Base-by-base conservation (phyloP, 2,113 vertebrate species). In the Talpa occidentalis region DNA sequence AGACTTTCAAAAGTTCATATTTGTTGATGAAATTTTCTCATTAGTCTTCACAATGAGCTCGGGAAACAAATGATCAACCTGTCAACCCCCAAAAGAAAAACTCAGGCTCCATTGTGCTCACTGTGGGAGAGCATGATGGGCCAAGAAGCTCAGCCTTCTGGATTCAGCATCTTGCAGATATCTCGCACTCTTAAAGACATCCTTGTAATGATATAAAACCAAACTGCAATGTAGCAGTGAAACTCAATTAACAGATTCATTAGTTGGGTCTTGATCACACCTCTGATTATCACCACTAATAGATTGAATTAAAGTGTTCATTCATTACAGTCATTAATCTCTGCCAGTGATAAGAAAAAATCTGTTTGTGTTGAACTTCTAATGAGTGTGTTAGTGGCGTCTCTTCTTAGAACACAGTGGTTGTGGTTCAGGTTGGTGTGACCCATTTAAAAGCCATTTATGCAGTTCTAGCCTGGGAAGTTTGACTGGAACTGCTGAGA, bases 1-100 rank as follows among this genome's bases (percentile, higher is more conserved):
- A 93, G 91, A 84, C 73, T 93, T 87, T 94, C 80, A 91, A 90
- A 91, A 82, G 87, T 90, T 95, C 93, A 96, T 28, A 89, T 90
- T 81, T 93, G 83, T 93, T 87, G 72, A 85, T 87, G 76, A 93
- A 94, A 92, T 83, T 93, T 95, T 93, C 83, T 91, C 81, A 74
- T 90, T 94, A 94, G 81, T 73, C 72, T 92, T 88, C 54, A 83
- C 30, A 37, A 42, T 47, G 62, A 91, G 64, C 88, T 90, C 83
- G 10, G 76, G 40, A 93, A 97, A 94, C 67, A 94, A 87, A 84
- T 52, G 54, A 80, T 90, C 81, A 32, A 49, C 22, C 78, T 69
- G 3, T 56, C 24, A 64, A 69, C 49, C 42, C 32, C 52, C 19
- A 64, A 47, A 89, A 35, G 54, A 42, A 84, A 79, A 42, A 47